Evolutionary conservation across 2,113 vertebrate species (phyloP), one percentile per base, ranked within the genome.

Genomic region (Macquaria australasica): DNA sequence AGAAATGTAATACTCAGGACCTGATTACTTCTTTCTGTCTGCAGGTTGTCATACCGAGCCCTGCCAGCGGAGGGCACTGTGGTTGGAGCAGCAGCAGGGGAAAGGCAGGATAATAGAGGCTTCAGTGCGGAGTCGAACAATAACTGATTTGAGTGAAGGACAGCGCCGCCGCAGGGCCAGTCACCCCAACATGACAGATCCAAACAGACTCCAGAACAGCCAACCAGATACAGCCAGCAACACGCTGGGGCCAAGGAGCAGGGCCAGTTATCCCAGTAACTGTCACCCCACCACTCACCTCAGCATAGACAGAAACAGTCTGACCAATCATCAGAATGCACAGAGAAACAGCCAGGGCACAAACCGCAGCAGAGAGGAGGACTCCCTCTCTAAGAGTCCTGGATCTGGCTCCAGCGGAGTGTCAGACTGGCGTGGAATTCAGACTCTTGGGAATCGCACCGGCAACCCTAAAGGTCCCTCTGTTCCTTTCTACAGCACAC

Each of bases 11-110:
- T 2, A 28, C 5, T 55, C 4, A 1, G 4, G 2, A 43, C 23
- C 21, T 58, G 9, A 56, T 25, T 14, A 14, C 34, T 37, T 34
- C 5, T 53, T 21, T 66, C 53, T 73, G 6, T 67, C 31, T 71
- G 48, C 84, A 94, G 93, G 93, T 62, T 95, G 94, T 70, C 93
- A 81, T 41, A 95, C 94, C 14, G 94, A 94, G 69, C 94, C 94
- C n/a, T 94, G 94, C 81, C 94, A 93, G 73, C 82, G 93, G 71
- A 94, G 94, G 87, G 93, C 92, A 1, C 78, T 94, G 18, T 92
- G 94, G 93, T 53, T 94, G 78, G 90, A 90, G 63, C 88, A 94
- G 79, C 93, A 90, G 45, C 90, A 91, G 41, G 77, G 67, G 41
- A 77, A 71, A 45, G 62, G 72, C 1, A 20, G 85, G 23, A 91